phyloP scores from a whole-genome alignment of 23 tunicate genomes.

The Trididemnum nubilum region DNA sequence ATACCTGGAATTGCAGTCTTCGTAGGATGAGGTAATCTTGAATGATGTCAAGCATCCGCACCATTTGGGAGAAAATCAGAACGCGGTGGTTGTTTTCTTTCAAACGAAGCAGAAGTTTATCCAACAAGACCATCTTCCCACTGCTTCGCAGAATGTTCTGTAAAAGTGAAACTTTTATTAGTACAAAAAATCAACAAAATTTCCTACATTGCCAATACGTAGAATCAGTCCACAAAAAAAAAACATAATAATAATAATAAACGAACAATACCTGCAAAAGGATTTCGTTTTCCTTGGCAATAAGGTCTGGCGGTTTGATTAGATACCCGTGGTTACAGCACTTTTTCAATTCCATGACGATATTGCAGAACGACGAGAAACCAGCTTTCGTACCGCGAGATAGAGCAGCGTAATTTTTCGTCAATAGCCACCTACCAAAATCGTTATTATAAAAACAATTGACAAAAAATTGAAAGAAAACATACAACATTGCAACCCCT shows the following conservation, averaged over 20 bases:
- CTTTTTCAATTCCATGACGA: constrained; percentile 97
- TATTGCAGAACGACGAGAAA: constrained; percentile 83
- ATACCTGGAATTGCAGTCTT: constrained; percentile 86
- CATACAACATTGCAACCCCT: background rate
- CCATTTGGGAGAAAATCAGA: constrained; percentile 99
- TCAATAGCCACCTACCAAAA: constrained; percentile 78
- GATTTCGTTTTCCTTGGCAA: constrained; percentile 25
- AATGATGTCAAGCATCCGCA: constrained; percentile 96
- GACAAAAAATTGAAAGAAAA: background rate
- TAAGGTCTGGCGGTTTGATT: constrained; percentile 69
- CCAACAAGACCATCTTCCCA: constrained; percentile 97
- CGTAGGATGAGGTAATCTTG: constrained; percentile 80
- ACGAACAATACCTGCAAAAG: constrained; percentile 64
- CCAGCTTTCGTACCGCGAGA: constrained; percentile 62
- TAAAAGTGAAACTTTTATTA: constrained; percentile 23
- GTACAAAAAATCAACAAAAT: too few species aligned
- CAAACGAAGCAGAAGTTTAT: constrained; percentile 82
- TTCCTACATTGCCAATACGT: too few species aligned
- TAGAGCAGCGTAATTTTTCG: constrained; percentile 84
- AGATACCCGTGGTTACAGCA: constrained; percentile 94
- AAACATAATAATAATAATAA: too few species aligned
- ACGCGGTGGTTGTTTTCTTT: constrained; percentile 91
- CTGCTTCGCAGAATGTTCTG: constrained; percentile 69
- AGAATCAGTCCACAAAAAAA: too few species aligned
- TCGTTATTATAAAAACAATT: background rate